Percentiles rank a stretch among this genome's conserved stretches.
These are phyloP conservation scores for Crossocerus cetratus DNA, from an alignment of 2,888 invertebrate species.

Conservation along the genomic window DNA sequence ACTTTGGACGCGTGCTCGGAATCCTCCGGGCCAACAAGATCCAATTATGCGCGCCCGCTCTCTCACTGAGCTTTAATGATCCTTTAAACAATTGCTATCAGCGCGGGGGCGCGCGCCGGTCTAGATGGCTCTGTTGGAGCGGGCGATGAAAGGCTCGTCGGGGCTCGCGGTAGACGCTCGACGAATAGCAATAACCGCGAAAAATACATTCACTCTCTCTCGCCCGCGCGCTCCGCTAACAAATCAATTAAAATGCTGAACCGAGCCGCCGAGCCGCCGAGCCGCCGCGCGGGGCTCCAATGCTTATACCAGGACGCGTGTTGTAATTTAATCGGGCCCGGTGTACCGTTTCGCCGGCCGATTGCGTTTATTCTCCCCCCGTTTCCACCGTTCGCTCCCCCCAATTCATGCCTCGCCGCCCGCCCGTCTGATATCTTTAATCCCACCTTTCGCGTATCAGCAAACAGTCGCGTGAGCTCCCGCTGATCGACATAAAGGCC, in stretches of 20 bases:
- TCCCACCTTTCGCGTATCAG: background rate
- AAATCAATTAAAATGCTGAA: constrained; percentile 39
- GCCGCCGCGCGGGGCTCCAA: background rate
- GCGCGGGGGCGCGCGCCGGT: no score
- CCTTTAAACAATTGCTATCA: no score
- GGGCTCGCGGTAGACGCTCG: no score
- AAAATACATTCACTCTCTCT: background rate
- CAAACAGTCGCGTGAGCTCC: background rate
- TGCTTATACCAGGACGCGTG: constrained; percentile 10
- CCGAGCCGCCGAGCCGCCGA: constrained; percentile 15
- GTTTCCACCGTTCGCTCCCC: constrained; percentile 13
- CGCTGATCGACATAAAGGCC: no score
- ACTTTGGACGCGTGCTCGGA: no score
- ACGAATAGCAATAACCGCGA: no score
- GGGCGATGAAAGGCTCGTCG: no score
- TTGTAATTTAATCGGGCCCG: constrained; percentile 30
- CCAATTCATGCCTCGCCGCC: background rate
- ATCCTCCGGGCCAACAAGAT: no score
- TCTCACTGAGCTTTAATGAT: no score
- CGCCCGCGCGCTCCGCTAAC: constrained; percentile 16
- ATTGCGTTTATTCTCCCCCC: constrained; percentile 17
- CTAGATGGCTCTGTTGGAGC: no score
- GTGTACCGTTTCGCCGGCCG: constrained; percentile 13
- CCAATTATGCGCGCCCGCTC: no score
- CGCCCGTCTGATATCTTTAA: background rate